Conservation (phyloP, 2,888 invertebrate genomes). For the Brachypterus glaber region DNA sequence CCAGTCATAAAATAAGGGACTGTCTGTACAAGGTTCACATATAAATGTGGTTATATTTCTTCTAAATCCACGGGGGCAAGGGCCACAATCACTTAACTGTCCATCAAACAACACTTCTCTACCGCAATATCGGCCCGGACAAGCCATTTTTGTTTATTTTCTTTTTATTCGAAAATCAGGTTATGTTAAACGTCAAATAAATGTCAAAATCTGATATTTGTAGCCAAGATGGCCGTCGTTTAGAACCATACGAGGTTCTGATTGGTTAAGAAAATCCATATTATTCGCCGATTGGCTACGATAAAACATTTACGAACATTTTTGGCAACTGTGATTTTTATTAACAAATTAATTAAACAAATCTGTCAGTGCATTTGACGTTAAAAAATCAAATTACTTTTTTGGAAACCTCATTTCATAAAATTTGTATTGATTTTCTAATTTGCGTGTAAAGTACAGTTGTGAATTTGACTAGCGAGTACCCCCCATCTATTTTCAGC, state of each 20-base stretch:
- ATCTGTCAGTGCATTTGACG: not conserved
- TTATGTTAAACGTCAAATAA: too few relatives aligned
- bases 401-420: not conserved
- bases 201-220: too few relatives aligned
- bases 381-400: constrained; percentile 1
- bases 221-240: constrained; percentile 18
- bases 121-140: constrained; percentile 81
- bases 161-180: constrained; percentile 14
- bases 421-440: not conserved
- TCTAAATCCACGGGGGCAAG: constrained; percentile 75
- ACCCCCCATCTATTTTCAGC: constrained; percentile 64
- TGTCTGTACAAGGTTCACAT: constrained; percentile 66
- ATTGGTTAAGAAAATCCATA: constrained; percentile 23
- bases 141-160: constrained; percentile 35
- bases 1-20: constrained; percentile 82
- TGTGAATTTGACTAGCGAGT: constrained; percentile 39
- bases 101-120: constrained; percentile 55
- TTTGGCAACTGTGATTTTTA: constrained; percentile 13
- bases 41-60: constrained; percentile 66
- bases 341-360: too few relatives aligned
- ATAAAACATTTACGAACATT: constrained; percentile 21
- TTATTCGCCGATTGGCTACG: constrained; percentile 25
- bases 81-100: constrained; percentile 75
- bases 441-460: constrained; percentile 3
- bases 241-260: constrained; percentile 17